Base-by-base conservation (phyloP, 1,140 invertebrate genomes). In the Macrostomum lignano region DNA sequence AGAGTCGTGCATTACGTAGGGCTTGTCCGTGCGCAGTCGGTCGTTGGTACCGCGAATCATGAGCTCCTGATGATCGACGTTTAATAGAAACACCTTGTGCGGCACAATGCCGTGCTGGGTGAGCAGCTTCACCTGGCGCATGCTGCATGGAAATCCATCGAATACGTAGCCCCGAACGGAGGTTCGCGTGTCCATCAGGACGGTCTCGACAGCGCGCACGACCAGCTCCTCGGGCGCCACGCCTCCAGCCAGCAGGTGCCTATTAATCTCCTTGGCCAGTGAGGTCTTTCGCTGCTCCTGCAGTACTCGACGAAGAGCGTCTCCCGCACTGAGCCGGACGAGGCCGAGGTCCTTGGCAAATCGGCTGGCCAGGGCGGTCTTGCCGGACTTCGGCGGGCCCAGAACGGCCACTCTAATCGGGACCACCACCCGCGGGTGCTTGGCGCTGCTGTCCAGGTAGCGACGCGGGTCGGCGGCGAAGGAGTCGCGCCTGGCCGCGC, bases 321-420 rank as follows among this genome's bases (percentile, higher is more conserved):
- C 55, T 14, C 57, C 55, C 13, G 52, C 43, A 5, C 54, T 57
- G 25, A 60, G 25, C 14, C 52, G 33, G 17, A 49, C 33, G 20
- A 53, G 38, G 3, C 55, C 57, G 39, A 48, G 55, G 7, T 55
- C 46, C 26, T 53, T 44, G 5, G 41, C 51, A 47, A 60, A 52
- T 25, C 51, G 40, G 17, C 48, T 49, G 15, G 51, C 51, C 44
- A 60, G 41, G 31, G 55, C 45, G 3, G 54, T 56, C 49, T 58
- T 60, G 14, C 56, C 55, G 25, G 47, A 48, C 35, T 57, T 60
- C 13, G 56, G 56, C 31, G 55, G 55, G n/a, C 56, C 56, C 26
- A 56, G 42, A 17, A 60, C 46, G 11, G 49, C 46, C 32, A 58
- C 39, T 26, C 44, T 45, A 30, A 58, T 47, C 10, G 56, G 56